Base-by-base conservation (phyloP, 2,888 invertebrate species). In the Hemistola chrysoprasaria region DNA sequence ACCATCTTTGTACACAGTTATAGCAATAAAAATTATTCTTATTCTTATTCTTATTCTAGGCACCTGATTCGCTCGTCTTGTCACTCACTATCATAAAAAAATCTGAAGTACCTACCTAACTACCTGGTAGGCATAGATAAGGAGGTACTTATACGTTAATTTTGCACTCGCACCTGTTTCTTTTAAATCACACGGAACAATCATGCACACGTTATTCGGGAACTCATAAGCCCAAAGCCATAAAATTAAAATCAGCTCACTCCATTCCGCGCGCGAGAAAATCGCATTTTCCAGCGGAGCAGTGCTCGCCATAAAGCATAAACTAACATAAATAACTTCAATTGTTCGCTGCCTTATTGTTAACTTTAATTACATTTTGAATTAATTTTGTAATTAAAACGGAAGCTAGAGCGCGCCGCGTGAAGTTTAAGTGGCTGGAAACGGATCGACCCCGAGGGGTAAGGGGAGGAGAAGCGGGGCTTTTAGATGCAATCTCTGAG, bases 301-400 rank as follows among this genome's bases (percentile, higher is more conserved):
- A 64, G 60, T 65, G 63, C 65, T 76, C 70, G 62, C 78, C 69
- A 82, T 84, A 84, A 84, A 84, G 80, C 87, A 87, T 89, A 88
- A 88, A 89, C 88, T 87, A 85, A 89, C 87, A 88, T 88, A 89
- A 87, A 90, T 89, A 89, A 88, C 90, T 87, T 88, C 89, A 89
- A 90, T 89, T 90, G 90, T 90, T 90, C 83, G 88, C 86, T 78
- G 86, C 85, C 87, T 89, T 88, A 90, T 90, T 90, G 90, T 90
- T 88, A 90, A 89, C 86, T 90, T 90, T 90, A 90, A 90, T 90
- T 90, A 90, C 90, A 88, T 89, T 90, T 89, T 90, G 89, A 90
- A 90, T 90, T 90, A 90, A 90, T 90, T 90, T 90, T 86, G 88
- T 89, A 90, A 90, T 90, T 90, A 90, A 90, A 90, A 89, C 90